Percentiles rank a stretch among this genome's conserved stretches.
Conservation (phyloP, 2,888 invertebrate genomes). For the Drosophila yooni region DNA sequence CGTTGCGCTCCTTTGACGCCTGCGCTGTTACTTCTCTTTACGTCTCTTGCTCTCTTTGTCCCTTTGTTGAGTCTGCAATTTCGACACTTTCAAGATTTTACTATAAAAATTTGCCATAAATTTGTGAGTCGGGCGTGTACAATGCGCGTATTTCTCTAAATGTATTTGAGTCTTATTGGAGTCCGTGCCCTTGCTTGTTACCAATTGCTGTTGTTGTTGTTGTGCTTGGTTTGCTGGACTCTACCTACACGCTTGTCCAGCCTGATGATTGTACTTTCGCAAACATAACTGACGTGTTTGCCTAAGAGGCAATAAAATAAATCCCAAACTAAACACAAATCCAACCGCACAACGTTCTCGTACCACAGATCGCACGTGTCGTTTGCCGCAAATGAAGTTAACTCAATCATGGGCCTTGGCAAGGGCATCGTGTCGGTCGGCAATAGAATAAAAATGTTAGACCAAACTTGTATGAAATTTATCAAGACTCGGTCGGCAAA, state of each 20-base stretch:
- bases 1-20: constrained; percentile 58
- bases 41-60: neutral
- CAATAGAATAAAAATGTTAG: constrained; percentile 72
- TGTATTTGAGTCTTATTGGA: constrained; percentile 59
- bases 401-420: constrained; percentile 69
- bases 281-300: constrained; percentile 81
- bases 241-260: constrained; percentile 80
- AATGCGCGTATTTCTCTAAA: constrained; percentile 42
- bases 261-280: constrained; percentile 81
- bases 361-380: constrained; percentile 65
- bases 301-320: constrained; percentile 77
- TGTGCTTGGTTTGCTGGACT: constrained; percentile 27
- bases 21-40: constrained; percentile 19
- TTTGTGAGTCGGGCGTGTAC: constrained; percentile 56
- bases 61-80: constrained; percentile 43
- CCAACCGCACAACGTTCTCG: constrained; percentile 33
- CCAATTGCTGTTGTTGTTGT: constrained; percentile 28
- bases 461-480: constrained; percentile 74
- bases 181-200: constrained; percentile 63
- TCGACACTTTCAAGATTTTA: constrained; percentile 80
- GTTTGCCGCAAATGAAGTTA: constrained; percentile 73
- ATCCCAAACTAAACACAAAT: constrained; percentile 68
- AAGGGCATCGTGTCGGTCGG: constrained; percentile 23
- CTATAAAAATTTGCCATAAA: constrained; percentile 79
- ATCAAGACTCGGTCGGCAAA: constrained; percentile 65